phyloP scores from a whole-genome alignment of 2,888 invertebrate genomes.

The Cephus rjabovi region DNA sequence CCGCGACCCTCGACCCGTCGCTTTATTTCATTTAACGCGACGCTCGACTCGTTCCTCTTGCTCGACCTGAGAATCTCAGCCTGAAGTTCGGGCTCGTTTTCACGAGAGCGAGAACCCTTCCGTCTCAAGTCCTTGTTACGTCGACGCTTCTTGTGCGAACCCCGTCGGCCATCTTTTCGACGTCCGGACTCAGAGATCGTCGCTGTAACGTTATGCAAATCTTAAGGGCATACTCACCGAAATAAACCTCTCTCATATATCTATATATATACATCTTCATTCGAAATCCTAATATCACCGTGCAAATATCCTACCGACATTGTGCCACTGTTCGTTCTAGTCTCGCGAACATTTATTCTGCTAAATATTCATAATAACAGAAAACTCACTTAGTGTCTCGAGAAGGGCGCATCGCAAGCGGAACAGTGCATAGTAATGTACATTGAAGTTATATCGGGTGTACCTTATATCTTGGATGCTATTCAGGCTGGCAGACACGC shows the following conservation, averaged over 20 bases:
- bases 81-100: neutral
- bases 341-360: neutral
- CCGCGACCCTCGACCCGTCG: neutral
- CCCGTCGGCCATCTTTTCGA: neutral
- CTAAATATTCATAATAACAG: neutral
- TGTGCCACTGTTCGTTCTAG: neutral
- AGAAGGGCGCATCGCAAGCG: neutral
- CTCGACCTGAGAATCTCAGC: neutral
- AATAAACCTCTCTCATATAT: neutral
- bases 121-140: neutral
- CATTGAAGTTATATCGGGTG: neutral
- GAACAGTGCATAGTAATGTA: neutral
- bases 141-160: neutral
- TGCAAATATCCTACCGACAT: neutral
- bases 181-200: slow-evolving; percentile 1
- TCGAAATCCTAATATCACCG: neutral
- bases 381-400: neutral
- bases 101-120: neutral
- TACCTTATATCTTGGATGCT: neutral
- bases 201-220: slow-evolving; percentile 16
- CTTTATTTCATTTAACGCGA: neutral
- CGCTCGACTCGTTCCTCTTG: neutral
- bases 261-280: neutral
- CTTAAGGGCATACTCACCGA: neutral
- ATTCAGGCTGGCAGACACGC: neutral